Conservation (phyloP, 2,888 invertebrate species). For the Drosophila crucigera region DNA sequence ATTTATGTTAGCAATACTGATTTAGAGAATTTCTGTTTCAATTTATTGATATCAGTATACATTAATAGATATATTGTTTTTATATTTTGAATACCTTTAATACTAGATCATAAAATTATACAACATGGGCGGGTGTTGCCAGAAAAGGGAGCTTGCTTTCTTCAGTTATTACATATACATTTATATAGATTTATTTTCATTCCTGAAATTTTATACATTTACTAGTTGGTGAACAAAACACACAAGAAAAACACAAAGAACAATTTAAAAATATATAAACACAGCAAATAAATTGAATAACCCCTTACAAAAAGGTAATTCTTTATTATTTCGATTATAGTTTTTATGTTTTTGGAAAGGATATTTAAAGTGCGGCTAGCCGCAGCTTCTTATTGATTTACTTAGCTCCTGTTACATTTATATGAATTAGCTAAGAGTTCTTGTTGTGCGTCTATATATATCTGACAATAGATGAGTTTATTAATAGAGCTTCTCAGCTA, state of each 20-base stretch:
- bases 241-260: conserved; percentile 58
- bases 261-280: conserved; percentile 57
- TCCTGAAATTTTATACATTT: conserved; percentile 42
- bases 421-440: not conserved
- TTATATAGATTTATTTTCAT: conserved; percentile 18
- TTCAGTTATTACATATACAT: conserved; percentile 29
- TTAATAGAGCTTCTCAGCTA: conserved; percentile 8
- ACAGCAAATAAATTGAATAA: conserved; percentile 38
- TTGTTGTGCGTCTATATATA: conserved; percentile 49
- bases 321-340: not conserved
- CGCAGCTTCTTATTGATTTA: conserved; percentile 3
- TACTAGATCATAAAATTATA: conserved; percentile 64
- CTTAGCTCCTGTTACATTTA: not conserved
- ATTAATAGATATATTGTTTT: conserved; percentile 27
- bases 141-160: conserved; percentile 72
- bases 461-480: conserved; percentile 39
- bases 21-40: conserved; percentile 12
- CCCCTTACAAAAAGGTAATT: not conserved
- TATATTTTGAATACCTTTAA: conserved; percentile 36
- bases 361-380: conserved; percentile 18
- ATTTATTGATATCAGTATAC: conserved; percentile 36
- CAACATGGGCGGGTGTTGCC: conserved; percentile 82
- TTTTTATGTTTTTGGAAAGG: conserved; percentile 1
- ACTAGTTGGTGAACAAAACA: conserved; percentile 50
- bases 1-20: conserved; percentile 8